These are phyloP conservation scores for Dasysyrphus albostriatus DNA, from an alignment of 2,888 invertebrate genomes.

Conservation along the genomic window DNA sequence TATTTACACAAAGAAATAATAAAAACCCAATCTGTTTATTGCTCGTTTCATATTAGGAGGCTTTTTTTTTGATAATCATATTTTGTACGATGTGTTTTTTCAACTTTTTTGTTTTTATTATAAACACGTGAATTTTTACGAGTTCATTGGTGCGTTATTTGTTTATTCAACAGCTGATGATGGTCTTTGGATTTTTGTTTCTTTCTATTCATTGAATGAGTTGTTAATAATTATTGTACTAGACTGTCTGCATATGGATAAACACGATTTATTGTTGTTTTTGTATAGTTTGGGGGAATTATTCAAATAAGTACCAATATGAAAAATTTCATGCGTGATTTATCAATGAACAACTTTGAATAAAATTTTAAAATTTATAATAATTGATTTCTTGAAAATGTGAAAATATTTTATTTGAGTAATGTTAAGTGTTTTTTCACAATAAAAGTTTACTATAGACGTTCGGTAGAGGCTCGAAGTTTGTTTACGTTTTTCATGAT, in stretches of 20 bases:
- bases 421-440: too few relatives aligned
- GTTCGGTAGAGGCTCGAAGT: too few relatives aligned
- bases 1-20: constrained; percentile 40
- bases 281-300: not conserved
- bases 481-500: too few relatives aligned
- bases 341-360: too few relatives aligned
- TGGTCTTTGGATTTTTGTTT: not conserved
- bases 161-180: constrained; percentile 3
- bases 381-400: too few relatives aligned
- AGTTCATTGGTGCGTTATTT: constrained; percentile 29
- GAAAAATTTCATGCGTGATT: not conserved
- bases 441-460: too few relatives aligned
- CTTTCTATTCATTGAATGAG: not conserved
- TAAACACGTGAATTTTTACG: constrained; percentile 24
- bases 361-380: too few relatives aligned
- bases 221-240: constrained; percentile 24
- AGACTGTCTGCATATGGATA: constrained; percentile 5
- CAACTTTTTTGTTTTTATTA: not conserved
- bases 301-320: not conserved
- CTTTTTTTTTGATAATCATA: constrained; percentile 59
- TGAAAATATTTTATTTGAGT: too few relatives aligned
- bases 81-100: constrained; percentile 35
- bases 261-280: not conserved
- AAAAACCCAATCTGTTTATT: constrained; percentile 47
- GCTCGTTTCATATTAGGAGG: constrained; percentile 43